Evolutionary conservation across 2,888 invertebrate species (phyloP), one percentile per base, ranked within the genome.

Genomic region (Acrobasis suavella): DNA sequence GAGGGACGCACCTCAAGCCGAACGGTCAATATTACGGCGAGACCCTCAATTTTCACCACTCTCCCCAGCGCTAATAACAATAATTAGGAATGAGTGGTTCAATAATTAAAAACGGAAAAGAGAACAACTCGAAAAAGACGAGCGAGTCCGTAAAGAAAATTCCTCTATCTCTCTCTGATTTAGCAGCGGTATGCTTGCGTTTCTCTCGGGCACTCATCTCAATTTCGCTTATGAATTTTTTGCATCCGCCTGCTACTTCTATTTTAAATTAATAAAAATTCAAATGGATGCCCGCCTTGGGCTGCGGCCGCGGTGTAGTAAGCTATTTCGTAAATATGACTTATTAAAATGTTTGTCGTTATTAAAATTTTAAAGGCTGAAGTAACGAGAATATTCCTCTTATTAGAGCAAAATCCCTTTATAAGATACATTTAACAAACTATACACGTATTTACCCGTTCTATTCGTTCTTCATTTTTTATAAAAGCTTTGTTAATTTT

Each of bases 81-180:
- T 93, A 93, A 93, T 93, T 93, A 93, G 93, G 86, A 92, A 93
- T 93, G 93, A 93, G 93, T 93, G 93, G 92, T 92, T 92, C 93
- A 90, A 92, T 93, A 93, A 93, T 93, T 93, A 93, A 93, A 93
- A 93, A 93, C 93, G 93, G 92, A 92, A 87, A 91, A 89, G 90
- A 87, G 87, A 89, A 88, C 85, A 86, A 85, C 86, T 83, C 81
- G 82, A 82, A 87, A 89, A 89, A 89, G 87, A 84, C 86, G 78
- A 70, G 71, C 69, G 71, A 46, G 68, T 75, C 72, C 73, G 75
- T 85, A 84, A 84, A 83, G 85, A 81, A 65, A 75, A 64, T 42
- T 56, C 50, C 73, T 66, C 63, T 82, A 84, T 78, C 83, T 69
- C 77, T 82, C 74, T 74, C 70, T 69, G 67, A 64, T 74, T 68